Evolutionary conservation across 2,113 vertebrate species (phyloP), one percentile per base, ranked within the genome.

Genomic region (Mustela lutreola): DNA sequence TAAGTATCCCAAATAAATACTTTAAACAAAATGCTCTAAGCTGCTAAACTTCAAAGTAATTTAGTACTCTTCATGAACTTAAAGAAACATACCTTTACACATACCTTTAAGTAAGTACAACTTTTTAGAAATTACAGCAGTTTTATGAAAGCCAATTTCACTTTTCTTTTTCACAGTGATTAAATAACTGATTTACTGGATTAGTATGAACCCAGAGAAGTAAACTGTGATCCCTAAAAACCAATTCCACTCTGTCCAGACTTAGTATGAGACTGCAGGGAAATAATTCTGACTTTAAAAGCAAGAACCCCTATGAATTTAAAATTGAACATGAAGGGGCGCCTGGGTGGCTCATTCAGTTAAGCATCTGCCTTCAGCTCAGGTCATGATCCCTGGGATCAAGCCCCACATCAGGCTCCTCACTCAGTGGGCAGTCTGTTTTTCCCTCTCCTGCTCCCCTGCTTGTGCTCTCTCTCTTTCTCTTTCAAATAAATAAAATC

Each of bases 11-110:
- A 95, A 33, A 84, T 93, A 94, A 67, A 87, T 60, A 80, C 4
- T 53, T 28, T 62, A 89, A 88, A 75, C 28, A 87, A 96, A 84
- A 96, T 67, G 33, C 16, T 86, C 45, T 26, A 6, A 98, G 42
- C 9, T 94, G 24, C 33, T 95, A 89, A 95, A 39, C 11, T 16
- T 87, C 39, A 86, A 81, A 91, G 80, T 93, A 91, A 92, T 95
- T 90, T 65, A 91, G 4, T 53, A 91, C 36, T 97, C 12, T 71
- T 90, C n/a, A 65, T 22, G 96, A 92, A 15, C 39, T 56, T 36
- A 60, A 94, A 83, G 31, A 96, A 87, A 70, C 2, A 71, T 2
- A 80, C 4, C 9, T 80, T 92, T 15, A 65, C 28, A 65, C 28
- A 65, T 31, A 65, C 26, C 28, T 67, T 50, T 50, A 70, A 97